Evolutionary conservation across 2,113 vertebrate genomes (phyloP).

Genomic region (Orthonyx spaldingii): DNA sequence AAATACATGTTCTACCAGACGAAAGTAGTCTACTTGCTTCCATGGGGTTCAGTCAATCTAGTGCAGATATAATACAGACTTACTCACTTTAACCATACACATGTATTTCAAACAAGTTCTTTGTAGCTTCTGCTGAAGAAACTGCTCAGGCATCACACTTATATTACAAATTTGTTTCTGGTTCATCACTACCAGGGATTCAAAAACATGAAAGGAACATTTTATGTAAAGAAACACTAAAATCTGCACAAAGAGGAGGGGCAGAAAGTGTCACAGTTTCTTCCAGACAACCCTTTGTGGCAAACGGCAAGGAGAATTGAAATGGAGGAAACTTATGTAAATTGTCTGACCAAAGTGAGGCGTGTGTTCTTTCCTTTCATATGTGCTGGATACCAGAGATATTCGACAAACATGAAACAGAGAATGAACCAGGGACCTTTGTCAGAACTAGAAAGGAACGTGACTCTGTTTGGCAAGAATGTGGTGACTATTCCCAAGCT

Average conservation of each 20-base stretch:
- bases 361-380: background rate
- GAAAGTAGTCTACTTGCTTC: background rate
- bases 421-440: conserved; percentile 12
- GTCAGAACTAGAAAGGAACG: conserved; percentile 18
- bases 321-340: background rate
- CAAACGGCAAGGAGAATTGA: background rate
- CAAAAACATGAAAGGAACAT: background rate
- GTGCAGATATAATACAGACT: background rate
- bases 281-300: background rate
- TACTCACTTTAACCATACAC: background rate
- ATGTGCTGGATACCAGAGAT: rapidly evolving
- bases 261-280: background rate
- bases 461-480: conserved; percentile 29
- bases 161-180: background rate
- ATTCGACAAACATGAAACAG: background rate
- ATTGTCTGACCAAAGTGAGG: background rate
- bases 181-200: background rate
- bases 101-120: background rate
- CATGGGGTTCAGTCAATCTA: background rate
- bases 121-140: background rate
- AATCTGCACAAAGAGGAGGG: background rate
- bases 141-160: background rate
- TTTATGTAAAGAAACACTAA: background rate
- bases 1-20: background rate
- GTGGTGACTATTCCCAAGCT: conserved; percentile 5